These are phyloP conservation scores for Lepidostoma basale DNA, from an alignment of 1,140 invertebrate species.

Conservation along the genomic window DNA sequence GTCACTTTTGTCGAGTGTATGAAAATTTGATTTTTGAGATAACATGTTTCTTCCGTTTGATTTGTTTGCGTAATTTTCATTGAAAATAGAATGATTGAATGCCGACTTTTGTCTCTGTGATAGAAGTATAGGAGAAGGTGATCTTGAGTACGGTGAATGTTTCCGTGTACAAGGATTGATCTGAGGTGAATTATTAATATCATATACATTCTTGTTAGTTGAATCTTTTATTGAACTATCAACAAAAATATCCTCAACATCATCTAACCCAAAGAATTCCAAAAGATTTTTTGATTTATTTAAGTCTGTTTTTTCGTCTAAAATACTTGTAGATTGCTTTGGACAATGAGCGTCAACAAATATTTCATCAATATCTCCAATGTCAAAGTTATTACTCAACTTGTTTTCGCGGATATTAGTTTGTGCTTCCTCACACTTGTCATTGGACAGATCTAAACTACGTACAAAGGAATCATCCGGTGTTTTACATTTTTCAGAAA, in stretches of 20 bases:
- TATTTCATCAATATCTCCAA: conserved; percentile 53
- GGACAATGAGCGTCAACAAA: conserved; percentile 49
- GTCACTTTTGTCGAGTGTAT: too few species aligned
- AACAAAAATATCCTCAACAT: conserved; percentile 57
- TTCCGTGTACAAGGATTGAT: not conserved
- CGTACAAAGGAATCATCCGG: too few species aligned
- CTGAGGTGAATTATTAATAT: not conserved
- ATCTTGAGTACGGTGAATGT: not conserved
- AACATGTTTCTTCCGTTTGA: too few species aligned
- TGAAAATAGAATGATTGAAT: not conserved
- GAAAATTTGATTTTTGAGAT: too few species aligned
- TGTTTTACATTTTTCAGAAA: too few species aligned
- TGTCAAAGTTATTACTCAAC: conserved; percentile 20
- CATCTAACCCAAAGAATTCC: conserved; percentile 54
- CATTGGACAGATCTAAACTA: too few species aligned
- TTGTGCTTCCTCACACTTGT: not conserved
- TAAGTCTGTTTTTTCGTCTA: not conserved
- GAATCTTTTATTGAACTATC: conserved; percentile 48
- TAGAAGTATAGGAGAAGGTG: conserved; percentile 29
- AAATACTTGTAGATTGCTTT: not conserved
- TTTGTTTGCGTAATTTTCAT: not conserved
- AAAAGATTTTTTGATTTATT: conserved; percentile 47
- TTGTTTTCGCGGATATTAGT: not conserved
- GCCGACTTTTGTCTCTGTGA: conserved; percentile 17
- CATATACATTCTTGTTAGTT: conserved; percentile 3